phyloP scores from a whole-genome alignment of 2,888 invertebrate species.

The Anticlea derivata region DNA sequence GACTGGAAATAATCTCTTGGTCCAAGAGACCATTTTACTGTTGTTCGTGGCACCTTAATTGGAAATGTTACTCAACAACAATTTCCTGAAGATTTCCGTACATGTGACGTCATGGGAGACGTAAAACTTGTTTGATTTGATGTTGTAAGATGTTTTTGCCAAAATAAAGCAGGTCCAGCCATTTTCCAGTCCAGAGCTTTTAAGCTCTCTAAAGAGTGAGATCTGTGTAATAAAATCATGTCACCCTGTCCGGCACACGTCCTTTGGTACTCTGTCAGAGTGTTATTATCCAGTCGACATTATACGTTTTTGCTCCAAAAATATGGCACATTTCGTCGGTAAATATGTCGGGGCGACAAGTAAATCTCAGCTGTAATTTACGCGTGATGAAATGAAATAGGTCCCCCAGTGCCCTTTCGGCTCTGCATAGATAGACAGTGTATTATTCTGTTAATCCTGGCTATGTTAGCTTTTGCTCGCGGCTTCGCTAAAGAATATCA shows the following conservation, averaged over 20 bases:
- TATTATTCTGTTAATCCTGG: slow-evolving; percentile 6
- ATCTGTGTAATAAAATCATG: no score
- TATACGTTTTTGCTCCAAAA: slow-evolving; percentile 25
- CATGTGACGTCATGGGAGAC: background rate
- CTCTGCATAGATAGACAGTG: background rate
- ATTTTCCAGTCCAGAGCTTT: no score
- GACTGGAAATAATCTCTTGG: background rate
- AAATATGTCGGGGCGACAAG: slow-evolving; percentile 16
- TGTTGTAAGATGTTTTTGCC: no score
- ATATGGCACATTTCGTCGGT: slow-evolving; percentile 12
- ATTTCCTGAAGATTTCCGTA: background rate
- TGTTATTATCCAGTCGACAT: slow-evolving; percentile 16
- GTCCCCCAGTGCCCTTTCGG: slow-evolving; percentile 4
- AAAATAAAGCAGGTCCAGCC: background rate
- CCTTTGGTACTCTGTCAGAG: background rate
- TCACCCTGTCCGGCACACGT: no score
- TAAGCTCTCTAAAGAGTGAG: no score
- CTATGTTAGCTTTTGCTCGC: background rate
- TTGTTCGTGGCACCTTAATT: background rate
- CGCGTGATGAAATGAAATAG: slow-evolving; percentile 21
- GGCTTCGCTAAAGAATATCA: no score
- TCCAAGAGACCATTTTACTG: background rate
- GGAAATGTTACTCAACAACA: background rate
- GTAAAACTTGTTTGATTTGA: no score
- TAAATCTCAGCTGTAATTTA: slow-evolving; percentile 24